These are phyloP conservation scores for Dasysyrphus tricinctus DNA, from an alignment of 2,888 invertebrate species.

Conservation along the genomic window DNA sequence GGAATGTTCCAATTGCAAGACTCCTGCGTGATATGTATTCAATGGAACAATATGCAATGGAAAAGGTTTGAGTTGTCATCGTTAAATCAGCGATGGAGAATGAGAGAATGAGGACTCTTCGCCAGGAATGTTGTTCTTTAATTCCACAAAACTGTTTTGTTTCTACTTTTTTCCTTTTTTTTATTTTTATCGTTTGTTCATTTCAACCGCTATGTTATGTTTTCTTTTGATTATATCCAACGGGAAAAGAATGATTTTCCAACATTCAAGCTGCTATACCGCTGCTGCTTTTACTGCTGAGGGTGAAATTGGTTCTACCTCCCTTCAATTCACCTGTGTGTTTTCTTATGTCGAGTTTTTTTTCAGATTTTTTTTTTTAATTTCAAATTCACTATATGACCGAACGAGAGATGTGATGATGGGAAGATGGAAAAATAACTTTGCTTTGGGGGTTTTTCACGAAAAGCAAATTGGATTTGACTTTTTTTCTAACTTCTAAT, in stretches of 20 bases:
- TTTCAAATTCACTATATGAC: constrained; percentile 9
- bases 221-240: constrained; percentile 75
- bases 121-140: constrained; percentile 68
- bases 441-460: constrained; percentile 80
- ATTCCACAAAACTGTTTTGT: constrained; percentile 39
- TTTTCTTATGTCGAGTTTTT: constrained; percentile 21
- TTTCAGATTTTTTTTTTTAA: neutral
- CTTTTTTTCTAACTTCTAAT: constrained; percentile 47
- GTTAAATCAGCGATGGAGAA: neutral
- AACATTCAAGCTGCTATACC: constrained; percentile 45
- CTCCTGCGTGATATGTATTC: constrained; percentile 95
- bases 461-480: constrained; percentile 65
- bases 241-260: constrained; percentile 64
- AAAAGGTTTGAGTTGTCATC: constrained; percentile 74
- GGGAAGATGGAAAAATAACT: constrained; percentile 81
- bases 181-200: constrained; percentile 7
- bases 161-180: constrained; percentile 8
- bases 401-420: constrained; percentile 17
- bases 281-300: neutral
- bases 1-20: constrained; percentile 95
- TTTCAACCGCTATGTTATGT: constrained; percentile 58
- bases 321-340: constrained; percentile 45
- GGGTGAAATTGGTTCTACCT: neutral
- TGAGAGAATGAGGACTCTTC: neutral
- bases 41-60: constrained; percentile 87